Conservation (phyloP, 2,797 vertebrate genomes). For the Paedocypris micromegethes region DNA sequence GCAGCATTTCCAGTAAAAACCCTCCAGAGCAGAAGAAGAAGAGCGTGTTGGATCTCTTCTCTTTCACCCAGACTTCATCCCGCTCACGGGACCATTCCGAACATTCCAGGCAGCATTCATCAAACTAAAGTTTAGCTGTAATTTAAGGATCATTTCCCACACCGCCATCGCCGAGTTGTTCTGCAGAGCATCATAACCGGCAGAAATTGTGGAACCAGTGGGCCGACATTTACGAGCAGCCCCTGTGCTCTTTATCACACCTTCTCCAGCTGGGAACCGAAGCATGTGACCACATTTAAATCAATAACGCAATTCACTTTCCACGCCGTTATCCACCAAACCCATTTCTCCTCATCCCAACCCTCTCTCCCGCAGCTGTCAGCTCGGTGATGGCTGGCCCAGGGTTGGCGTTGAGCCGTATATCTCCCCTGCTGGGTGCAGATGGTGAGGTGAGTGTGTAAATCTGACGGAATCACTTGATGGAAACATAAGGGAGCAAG, state of each 20-base stretch:
- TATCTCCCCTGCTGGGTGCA: conserved; percentile 16
- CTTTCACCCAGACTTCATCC: no score
- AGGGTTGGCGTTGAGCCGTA: background rate
- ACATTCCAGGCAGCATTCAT: conserved; percentile 5
- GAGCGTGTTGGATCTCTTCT: no score
- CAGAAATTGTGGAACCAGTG: conserved; percentile 17
- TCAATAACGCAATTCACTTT: conserved; percentile 35
- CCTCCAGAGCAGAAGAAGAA: no score
- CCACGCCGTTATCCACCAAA: conserved; percentile 7
- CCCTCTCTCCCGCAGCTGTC: conserved; percentile 1
- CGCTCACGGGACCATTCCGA: background rate
- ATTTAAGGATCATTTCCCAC: conserved; percentile 18
- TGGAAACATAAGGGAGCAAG: conserved; percentile 8
- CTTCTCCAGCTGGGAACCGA: conserved; percentile 2
- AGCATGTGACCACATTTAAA: conserved; percentile 25
- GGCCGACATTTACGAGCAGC: conserved; percentile 11
- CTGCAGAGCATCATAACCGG: conserved; percentile 10
- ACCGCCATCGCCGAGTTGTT: conserved; percentile 12
- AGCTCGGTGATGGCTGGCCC: background rate
- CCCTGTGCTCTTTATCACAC: conserved; percentile 18
- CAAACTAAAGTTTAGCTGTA: conserved; percentile 10
- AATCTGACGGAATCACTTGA: conserved; percentile 12
- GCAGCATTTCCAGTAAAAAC: background rate
- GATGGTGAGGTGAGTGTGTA: conserved; percentile 22
- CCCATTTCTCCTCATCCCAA: background rate